A percentile compares a stretch with the other conserved stretches of the same genome.
These are phyloP conservation scores for Calvadosia cruxmelitensis DNA, from an alignment of 30 jellyfish, hydroid and myxozoan genomes.

Conservation along the genomic window DNA sequence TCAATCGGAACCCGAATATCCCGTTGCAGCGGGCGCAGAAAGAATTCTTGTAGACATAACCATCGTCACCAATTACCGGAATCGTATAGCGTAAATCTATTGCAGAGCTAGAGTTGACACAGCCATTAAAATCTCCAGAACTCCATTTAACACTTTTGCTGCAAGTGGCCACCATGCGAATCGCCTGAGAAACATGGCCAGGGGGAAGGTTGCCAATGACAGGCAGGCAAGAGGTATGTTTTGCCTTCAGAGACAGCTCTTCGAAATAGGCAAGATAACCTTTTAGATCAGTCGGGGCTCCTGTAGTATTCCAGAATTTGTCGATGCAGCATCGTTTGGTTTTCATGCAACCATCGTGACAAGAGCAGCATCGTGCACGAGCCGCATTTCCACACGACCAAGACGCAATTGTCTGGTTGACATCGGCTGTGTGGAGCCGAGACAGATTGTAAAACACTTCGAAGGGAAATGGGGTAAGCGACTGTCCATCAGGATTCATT, in stretches of 20 bases:
- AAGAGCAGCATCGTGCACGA: background rate
- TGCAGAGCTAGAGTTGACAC: background rate
- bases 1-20: background rate
- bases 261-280: background rate
- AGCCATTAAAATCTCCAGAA: background rate
- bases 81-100: background rate
- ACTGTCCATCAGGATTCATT: too few relatives aligned
- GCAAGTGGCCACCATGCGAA: background rate
- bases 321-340: background rate
- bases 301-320: background rate
- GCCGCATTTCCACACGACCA: background rate
- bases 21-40: background rate
- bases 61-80: conserved; percentile 2
- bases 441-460: background rate
- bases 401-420: background rate
- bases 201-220: background rate
- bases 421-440: background rate
- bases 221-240: background rate
- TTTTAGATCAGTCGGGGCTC: background rate
- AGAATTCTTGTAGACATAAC: conserved; percentile 1
- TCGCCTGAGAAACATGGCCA: background rate
- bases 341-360: background rate
- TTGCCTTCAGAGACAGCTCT: background rate
- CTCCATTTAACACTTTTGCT: background rate
- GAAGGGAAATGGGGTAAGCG: background rate